Evolutionary conservation across 2,888 invertebrate genomes (phyloP), one percentile per base, ranked within the genome.

Genomic region (Deilephila porcellus): DNA sequence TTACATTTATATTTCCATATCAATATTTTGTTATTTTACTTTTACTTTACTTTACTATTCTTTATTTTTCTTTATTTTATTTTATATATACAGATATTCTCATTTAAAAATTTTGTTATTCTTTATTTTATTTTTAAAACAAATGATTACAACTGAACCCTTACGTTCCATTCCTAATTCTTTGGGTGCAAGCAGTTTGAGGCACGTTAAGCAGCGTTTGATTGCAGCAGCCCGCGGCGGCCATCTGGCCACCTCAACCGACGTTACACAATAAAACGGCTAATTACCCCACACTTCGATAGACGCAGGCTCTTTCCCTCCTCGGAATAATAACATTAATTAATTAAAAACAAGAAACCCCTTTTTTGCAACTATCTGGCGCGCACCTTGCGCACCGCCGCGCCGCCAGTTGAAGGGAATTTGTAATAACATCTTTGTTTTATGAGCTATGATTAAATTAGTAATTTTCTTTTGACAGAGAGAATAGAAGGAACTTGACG

Each of bases 251-350:
- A 64, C 64, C 64, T 64, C 67, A 45, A 45, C 45, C 67, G 56
- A 56, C 52, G 94, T 93, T 94, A 91, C 93, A 95, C 91, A 95
- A 95, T 95, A 95, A 95, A 95, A 95, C 82, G 91, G 92, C 91
- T 95, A 94, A 95, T 95, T 93, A 91, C 93, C 25, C 45, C 90
- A 88, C 89, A 91, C 89, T 92, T 92, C 93, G 91, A 92, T 95
- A 93, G 93, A 90, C 91, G 89, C 94, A 93, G 92, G 88, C 92
- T 85, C 79, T 81, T 79, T 81, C 82, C 83, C 79, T 82, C 79
- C 84, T 88, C 87, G 90, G 91, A 93, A 94, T 93, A 93, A 94
- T 94, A 93, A 93, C 93, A 94, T 93, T 92, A 94, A 95, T 94
- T 94, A 94, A 95, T 93, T 94, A 93, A 94, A 94, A 95, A 94